Conservation (phyloP, 2,113 vertebrate species). For the Delphinapterus leucas region DNA sequence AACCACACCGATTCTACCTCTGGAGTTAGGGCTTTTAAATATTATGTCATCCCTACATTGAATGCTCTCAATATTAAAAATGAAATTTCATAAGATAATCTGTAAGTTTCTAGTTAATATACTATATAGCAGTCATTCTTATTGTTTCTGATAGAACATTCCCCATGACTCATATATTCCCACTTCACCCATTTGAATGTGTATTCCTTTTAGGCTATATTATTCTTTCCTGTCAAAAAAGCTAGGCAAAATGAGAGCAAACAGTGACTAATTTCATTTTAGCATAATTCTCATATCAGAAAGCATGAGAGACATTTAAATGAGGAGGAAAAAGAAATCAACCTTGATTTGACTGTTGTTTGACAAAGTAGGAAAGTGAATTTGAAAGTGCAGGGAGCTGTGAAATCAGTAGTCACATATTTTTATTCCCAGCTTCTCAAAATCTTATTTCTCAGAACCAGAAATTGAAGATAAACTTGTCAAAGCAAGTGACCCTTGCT, state of each 20-base stretch:
- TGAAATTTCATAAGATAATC: background rate
- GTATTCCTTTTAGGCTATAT: background rate
- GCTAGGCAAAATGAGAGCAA: background rate
- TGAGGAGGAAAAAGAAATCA: background rate
- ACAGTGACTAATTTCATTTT: background rate
- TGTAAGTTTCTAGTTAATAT: background rate
- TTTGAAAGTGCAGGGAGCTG: background rate
- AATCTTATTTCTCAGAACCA: slow-evolving; percentile 30
- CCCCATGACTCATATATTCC: background rate
- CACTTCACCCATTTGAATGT: background rate
- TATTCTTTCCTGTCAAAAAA: background rate
- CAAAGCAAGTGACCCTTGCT: background rate
- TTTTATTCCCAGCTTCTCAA: background rate
- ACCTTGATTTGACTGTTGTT: slow-evolving; percentile 20
- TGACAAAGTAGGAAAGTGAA: background rate
- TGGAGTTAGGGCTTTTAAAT: background rate
- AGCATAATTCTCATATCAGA: background rate
- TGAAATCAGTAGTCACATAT: slow-evolving; percentile 5
- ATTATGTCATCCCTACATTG: background rate
- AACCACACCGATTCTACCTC: background rate
- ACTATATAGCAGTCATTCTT: background rate
- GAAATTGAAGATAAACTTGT: background rate
- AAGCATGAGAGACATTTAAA: background rate
- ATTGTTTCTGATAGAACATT: background rate
- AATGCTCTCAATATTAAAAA: background rate